Evolutionary conservation across 30 jellyfish, hydroid and myxozoan species (phyloP).

Genomic region (Thelohanellus kitauei): DNA sequence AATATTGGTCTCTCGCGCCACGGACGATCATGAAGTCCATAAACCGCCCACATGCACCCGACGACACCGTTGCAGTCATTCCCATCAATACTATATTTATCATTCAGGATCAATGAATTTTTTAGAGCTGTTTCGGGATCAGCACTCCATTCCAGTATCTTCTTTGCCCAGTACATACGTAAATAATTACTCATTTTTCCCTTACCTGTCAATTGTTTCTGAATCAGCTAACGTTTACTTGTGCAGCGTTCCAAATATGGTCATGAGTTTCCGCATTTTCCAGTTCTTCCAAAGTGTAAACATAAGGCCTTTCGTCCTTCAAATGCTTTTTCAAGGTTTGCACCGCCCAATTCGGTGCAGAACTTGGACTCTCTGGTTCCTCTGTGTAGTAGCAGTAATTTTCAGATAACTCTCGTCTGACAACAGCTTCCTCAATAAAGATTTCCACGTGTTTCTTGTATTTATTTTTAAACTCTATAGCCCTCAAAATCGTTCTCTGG

Average conservation of each 20-base stretch:
- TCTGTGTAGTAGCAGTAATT: slow-evolving; percentile 20
- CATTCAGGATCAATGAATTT: slow-evolving; percentile 16
- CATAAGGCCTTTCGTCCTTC: slow-evolving; percentile 19
- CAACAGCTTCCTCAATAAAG: slow-evolving; percentile 23
- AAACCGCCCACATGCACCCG: slow-evolving; percentile 58
- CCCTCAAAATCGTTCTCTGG: slow-evolving; percentile 27
- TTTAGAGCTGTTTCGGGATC: slow-evolving; percentile 27
- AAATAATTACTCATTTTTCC: slow-evolving; percentile 60
- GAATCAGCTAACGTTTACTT: slow-evolving; percentile 1
- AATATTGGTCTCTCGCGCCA: slow-evolving; percentile 56
- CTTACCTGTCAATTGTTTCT: slow-evolving; percentile 16
- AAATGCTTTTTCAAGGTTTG: slow-evolving; percentile 24
- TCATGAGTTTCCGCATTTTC: slow-evolving; percentile 33
- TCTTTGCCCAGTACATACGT: slow-evolving; percentile 73
- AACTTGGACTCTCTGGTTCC: slow-evolving; percentile 5
- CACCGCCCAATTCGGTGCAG: slow-evolving; percentile 30
- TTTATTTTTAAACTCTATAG: slow-evolving; percentile 8
- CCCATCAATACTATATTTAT: slow-evolving; percentile 31
- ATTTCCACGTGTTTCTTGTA: slow-evolving; percentile 18
- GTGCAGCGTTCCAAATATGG: slow-evolving; percentile 46
- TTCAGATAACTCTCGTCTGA: slow-evolving; percentile 32
- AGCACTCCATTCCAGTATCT: slow-evolving; percentile 39
- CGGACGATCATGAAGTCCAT: slow-evolving; percentile 49
- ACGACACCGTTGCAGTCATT: slow-evolving; percentile 33
- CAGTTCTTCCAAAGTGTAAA: slow-evolving; percentile 11